A percentile compares a stretch with the other conserved stretches of the same genome.
Conservation (phyloP, 2,888 invertebrate species). For the Aporophyla lueneburgensis region DNA sequence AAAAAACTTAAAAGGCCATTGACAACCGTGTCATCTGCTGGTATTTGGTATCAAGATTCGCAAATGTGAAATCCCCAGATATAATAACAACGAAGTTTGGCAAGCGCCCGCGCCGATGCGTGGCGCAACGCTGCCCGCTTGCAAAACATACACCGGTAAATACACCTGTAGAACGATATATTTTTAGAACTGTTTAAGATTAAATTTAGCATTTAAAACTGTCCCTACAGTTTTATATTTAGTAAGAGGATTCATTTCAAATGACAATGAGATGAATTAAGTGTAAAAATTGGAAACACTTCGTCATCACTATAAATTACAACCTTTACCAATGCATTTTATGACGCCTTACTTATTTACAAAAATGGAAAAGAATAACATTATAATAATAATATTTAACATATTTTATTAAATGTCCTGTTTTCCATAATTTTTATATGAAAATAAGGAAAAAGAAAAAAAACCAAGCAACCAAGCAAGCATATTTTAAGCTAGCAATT, state of each 20-base stretch:
- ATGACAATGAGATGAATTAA: slow-evolving; percentile 1
- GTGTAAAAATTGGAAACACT: neutral
- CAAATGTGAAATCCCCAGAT: slow-evolving; percentile 66
- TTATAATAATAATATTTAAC: neutral
- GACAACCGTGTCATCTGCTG: slow-evolving; percentile 41
- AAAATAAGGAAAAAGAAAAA: no score
- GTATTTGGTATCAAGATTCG: slow-evolving; percentile 55
- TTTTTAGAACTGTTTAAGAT: slow-evolving; percentile 49
- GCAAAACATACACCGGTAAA: slow-evolving; percentile 67
- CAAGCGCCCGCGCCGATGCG: slow-evolving; percentile 67
- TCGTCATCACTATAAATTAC: neutral
- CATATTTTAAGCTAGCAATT: neutral
- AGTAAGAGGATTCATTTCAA: slow-evolving; percentile 18
- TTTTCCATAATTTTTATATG: neutral
- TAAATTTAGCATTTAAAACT: slow-evolving; percentile 19
- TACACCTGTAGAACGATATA: slow-evolving; percentile 61
- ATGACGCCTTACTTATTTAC: neutral
- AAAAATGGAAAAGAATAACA: neutral
- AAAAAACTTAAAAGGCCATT: slow-evolving; percentile 34
- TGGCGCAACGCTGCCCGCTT: slow-evolving; percentile 73
- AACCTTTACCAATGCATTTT: neutral
- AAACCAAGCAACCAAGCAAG: no score
- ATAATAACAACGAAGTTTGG: slow-evolving; percentile 67
- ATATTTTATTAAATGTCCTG: neutral
- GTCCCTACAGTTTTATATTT: neutral